These are phyloP conservation scores for Dicranocentrus wangi DNA, from an alignment of 2,888 invertebrate genomes.

Conservation along the genomic window DNA sequence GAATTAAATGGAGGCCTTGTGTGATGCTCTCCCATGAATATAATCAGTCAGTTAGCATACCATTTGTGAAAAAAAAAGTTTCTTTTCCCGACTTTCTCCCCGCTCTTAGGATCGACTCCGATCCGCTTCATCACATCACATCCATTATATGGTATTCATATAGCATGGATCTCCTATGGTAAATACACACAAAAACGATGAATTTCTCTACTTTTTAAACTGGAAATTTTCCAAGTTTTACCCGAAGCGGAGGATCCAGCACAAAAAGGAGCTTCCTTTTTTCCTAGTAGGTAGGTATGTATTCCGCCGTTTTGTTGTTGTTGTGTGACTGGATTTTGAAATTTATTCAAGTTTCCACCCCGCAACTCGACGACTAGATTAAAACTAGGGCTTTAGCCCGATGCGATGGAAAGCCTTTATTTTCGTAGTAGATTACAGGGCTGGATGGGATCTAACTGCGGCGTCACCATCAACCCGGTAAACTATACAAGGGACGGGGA, in stretches of 20 bases:
- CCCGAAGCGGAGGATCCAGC: background rate
- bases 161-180: background rate
- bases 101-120: background rate
- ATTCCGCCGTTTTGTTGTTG: slow-evolving; percentile 1
- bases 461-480: slow-evolving; percentile 8
- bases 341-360: slow-evolving; percentile 1
- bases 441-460: slow-evolving; percentile 16
- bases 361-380: too few relatives aligned
- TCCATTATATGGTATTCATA: too few relatives aligned
- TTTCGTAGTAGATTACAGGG: slow-evolving; percentile 29
- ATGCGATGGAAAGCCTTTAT: slow-evolving; percentile 20
- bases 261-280: background rate
- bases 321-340: slow-evolving; percentile 19
- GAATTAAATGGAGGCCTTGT: slow-evolving; percentile 39
- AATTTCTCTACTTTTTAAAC: slow-evolving; percentile 10
- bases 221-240: background rate
- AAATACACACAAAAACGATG: background rate
- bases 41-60: slow-evolving; percentile 29
- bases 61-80: slow-evolving; percentile 13
- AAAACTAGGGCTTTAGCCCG: background rate
- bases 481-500: background rate
- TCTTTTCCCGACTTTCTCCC: slow-evolving; percentile 11
- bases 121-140: background rate
- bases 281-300: background rate
- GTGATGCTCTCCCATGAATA: background rate